Evolutionary conservation across 2,113 vertebrate genomes (phyloP), one percentile per base, ranked within the genome.

Genomic region (Petroica traversi): DNA sequence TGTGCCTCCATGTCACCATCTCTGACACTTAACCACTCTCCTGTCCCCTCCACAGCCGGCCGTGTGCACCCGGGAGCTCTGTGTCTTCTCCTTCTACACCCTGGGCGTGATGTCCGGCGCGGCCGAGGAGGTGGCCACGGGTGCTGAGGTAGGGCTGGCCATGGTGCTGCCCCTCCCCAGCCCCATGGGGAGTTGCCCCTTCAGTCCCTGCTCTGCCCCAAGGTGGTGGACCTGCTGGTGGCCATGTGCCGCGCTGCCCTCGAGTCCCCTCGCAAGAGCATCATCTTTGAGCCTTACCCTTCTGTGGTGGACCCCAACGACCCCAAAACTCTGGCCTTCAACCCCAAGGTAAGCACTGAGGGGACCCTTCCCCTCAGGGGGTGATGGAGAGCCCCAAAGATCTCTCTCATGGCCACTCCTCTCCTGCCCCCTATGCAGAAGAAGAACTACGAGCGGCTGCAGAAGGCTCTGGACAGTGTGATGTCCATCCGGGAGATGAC

Each of bases 401-500:
- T 15, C 36, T 9, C 33, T 76, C 84, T 25, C 2, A 75, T 12
- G 14, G 13, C 22, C 28, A 0, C n/a, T 5, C 11, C 45, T 73
- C 86, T 97, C 69, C 87, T 77, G 58, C 54, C 58, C 62, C 43
- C 8, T 19, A 12, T 46, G 96, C 97, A 99, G 99, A 99, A 99
- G 97, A 99, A 99, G 98, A 99, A 99, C 98, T 99, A 99, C 8
- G 99, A 99, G 96, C 98, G 99, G 90, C 98, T 99, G 97, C 99
- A 99, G 98, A 99, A 99, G 97, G 99, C 99, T 19, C 95, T 99
- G 98, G 99, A 99, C 97, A 99, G 99, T 45, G 99, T 99, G 88
- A 99, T 99, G 99, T 99, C 99, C 89, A 99, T 99, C 92, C 98
- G 99, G 87, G 99, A 99, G 97, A 99, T 99, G 99, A 99, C 99